Evolutionary conservation across 2,888 invertebrate genomes (phyloP), one percentile per base, ranked within the genome.

Genomic region (Acrobasis consociella): DNA sequence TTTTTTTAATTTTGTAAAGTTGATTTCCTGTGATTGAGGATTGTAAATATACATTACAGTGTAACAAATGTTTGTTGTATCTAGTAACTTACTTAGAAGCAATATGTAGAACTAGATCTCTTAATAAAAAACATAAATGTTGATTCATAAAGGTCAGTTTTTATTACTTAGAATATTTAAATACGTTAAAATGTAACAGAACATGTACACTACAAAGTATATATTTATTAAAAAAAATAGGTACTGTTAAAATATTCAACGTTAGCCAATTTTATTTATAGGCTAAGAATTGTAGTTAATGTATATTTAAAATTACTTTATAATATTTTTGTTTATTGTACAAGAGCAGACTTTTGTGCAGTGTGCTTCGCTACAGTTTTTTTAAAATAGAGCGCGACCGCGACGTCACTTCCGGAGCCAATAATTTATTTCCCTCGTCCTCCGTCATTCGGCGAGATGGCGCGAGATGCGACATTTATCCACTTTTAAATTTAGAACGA

Each of bases 361-460:
- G 22, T 1, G 37, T 17, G 16, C 5, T 49, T 37, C 58, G 58
- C 39, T 16, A 46, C 50, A 5, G 37, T 38, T 38, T 38, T n/a
- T 81, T 87, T 85, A 90, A 91, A 91, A 87, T 87, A 87, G 90
- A 89, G 85, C 91, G 80, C 82, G 84, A 75, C 73, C 75, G 85
- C 80, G 82, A 89, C 91, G 91, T 91, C 91, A 91, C 86, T 91
- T 91, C 91, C 91, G 89, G 89, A 89, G 82, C 81, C 85, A 87
- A 91, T 91, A 87, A 89, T 87, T 91, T 89, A 89, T 87, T 87
- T 86, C 85, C 86, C 86, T 83, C 84, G 84, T 86, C 83, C 89
- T 86, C 86, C 83, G 83, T 85, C 87, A 84, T 82, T 80, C 84
- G 89, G 84, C 83, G 87, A 83, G 87, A 86, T 86, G 84, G 86